Evolutionary conservation across 2,888 invertebrate species (phyloP).

Genomic region (Coelogynopora nodosa): DNA sequence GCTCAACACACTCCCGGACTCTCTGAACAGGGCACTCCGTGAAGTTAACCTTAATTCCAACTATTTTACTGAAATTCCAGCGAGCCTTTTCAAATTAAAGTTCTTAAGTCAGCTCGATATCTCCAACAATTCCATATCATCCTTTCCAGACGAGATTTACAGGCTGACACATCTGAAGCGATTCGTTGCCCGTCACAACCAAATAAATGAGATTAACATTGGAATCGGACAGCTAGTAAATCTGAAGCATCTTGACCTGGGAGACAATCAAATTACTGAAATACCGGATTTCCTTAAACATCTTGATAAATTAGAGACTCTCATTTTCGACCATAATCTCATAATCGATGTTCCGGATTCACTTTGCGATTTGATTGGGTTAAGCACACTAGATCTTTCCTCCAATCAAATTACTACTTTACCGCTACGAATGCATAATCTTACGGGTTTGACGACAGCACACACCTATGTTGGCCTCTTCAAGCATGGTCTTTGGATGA

Average conservation of each 20-base stretch:
- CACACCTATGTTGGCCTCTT: constrained; percentile 56
- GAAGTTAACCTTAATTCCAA: constrained; percentile 57
- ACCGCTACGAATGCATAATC: constrained; percentile 55
- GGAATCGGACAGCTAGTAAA: background rate
- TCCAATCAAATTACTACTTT: constrained; percentile 54
- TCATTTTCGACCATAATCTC: constrained; percentile 54
- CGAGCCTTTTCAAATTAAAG: constrained; percentile 51
- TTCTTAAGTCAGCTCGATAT: constrained; percentile 20
- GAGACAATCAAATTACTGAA: constrained; percentile 53
- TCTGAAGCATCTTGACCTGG: constrained; percentile 54
- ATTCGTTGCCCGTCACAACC: constrained; percentile 48
- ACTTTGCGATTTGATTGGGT: constrained; percentile 54
- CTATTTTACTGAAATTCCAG: constrained; percentile 53
- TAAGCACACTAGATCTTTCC: constrained; percentile 58
- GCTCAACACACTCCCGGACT: constrained; percentile 58
- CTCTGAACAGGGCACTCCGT: constrained; percentile 52
- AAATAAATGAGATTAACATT: constrained; percentile 51
- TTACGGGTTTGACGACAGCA: constrained; percentile 54
- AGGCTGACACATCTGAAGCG: constrained; percentile 51
- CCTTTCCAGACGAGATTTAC: constrained; percentile 42
- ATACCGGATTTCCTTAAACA: constrained; percentile 55
- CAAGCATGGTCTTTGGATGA: constrained; percentile 59
- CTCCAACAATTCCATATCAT: constrained; percentile 29
- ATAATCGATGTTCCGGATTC: constrained; percentile 54
- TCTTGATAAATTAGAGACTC: constrained; percentile 52